Conservation (phyloP, 2,113 vertebrate species). For the Naja naja region DNA sequence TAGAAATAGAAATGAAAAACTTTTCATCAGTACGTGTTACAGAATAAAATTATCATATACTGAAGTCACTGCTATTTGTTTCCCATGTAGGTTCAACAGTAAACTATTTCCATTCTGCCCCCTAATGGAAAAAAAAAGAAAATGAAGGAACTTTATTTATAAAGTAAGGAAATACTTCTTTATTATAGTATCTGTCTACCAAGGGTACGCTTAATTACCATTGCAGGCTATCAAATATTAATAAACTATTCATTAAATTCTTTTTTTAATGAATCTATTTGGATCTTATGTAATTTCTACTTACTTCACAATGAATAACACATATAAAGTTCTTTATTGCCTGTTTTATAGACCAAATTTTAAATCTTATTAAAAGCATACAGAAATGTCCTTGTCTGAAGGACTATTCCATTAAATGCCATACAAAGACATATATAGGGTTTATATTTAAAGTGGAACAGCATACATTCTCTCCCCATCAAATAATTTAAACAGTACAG, state of each 20-base stretch:
- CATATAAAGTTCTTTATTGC: neutral
- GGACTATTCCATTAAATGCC: neutral
- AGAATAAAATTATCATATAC: neutral
- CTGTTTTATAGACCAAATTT: neutral
- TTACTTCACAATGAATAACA: neutral
- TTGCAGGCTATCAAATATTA: neutral
- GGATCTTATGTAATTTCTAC: too few species aligned
- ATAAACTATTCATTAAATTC: neutral
- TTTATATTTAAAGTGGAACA: neutral
- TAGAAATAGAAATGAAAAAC: neutral
- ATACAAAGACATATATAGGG: too few species aligned
- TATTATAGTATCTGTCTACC: neutral
- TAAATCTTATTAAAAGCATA: neutral
- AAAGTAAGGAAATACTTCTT: neutral
- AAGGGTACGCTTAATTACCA: neutral
- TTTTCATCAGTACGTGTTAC: neutral
- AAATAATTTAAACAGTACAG: neutral
- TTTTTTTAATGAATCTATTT: neutral
- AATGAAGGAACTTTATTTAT: neutral
- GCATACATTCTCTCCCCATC: neutral
- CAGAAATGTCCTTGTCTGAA: neutral
- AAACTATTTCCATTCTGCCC: conserved; percentile 19
- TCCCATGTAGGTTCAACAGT: neutral
- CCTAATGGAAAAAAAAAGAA: conserved; percentile 44
- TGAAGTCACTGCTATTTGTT: neutral